Base-by-base conservation (phyloP, 1,140 invertebrate genomes). In the Habropoda laboriosa region DNA sequence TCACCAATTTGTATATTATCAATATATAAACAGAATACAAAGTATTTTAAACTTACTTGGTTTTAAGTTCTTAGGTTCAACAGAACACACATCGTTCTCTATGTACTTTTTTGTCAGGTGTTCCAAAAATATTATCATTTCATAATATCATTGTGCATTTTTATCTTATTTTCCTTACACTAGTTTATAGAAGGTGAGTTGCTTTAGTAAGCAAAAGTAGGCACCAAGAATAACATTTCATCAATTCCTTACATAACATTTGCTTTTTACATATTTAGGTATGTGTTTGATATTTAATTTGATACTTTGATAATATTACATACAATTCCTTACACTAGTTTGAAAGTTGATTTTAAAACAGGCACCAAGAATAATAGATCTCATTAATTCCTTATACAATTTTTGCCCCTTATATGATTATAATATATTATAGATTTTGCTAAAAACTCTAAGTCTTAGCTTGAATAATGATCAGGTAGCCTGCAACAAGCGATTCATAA, bases 1-100 rank as follows among this genome's bases (percentile, higher is more conserved):
- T 89, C 82, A 88, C 83, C 86, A 91, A 92, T 90, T 82, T 91
- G 84, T 91, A 92, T 91, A 73, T 73, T 91, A 82, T 91, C 76
- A 74, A 86, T 83, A 87, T 89, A 88, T 87, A 89, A 87, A 89
- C 79, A 90, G 80, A 88, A 83, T 90, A 91, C 89, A 91, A 87
- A 82, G 75, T 86, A 51, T 71, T 85, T 79, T 82, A 74, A 60
- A 79, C 67, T 87, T 86, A 86, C 55, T 81, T 76, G 82, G 49
- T 79, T 79, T 85, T 66, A 86, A 81, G 64, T 70, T 82, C 49
- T 68, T 80, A 77, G 63, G 45, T 55, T 87, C 67, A 70, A 79
- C 58, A 81, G 84, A 86, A 84, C 81, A 86, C 89, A 89, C 90
- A 90, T 91, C 89, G 89, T 91, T 91, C 89, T 91, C 90, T 91